Evolutionary conservation across 2,797 vertebrate species (phyloP), one percentile per base, ranked within the genome.

Genomic region (Protonibea diacanthus): DNA sequence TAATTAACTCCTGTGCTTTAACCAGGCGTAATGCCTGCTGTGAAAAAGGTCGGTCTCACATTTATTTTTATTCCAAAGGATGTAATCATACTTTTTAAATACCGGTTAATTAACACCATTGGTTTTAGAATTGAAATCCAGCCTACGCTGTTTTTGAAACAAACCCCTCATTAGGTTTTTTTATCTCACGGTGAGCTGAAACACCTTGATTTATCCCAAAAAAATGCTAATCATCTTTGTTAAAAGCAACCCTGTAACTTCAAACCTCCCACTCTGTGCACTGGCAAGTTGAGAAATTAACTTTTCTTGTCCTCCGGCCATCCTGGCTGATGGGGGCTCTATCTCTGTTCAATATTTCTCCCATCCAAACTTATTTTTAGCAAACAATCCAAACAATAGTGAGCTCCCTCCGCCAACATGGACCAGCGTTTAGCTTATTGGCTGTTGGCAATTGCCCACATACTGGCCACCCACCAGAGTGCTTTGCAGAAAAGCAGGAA

Each of bases 291-390:
- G 68, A 71, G 60, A 79, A 85, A 74, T 83, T 61, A 65, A 84
- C 77, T 70, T 76, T 61, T 59, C 49, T 70, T 77, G 76, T 89
- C 86, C 68, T 62, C 12, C 3, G 1, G 76, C 73, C 81, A 74
- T 59, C 6, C 57, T 59, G 82, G 73, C 86, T 60, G 62, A 74
- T 13, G 53, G 8, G 18, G 33, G 49, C 61, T 65, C 49, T 51
- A 23, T 67, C 61, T 84, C 72, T 13, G 9, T 59, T 71, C 71
- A 62, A 2, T 58, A 58, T 71, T 69, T 74, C 38, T 81, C 21
- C 60, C 17, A 77, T 86, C 89, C 81, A 88, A 73, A 80, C 49
- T 4, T 83, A 77, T 88, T 86, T 81, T 82, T 85, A 77, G 71
- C 68, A 72, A 78, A 78, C 58, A 74, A 59, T 79, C 74, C 80